phyloP scores from a whole-genome alignment of 2,888 invertebrate species.

The Apomyelois bistriatella region DNA sequence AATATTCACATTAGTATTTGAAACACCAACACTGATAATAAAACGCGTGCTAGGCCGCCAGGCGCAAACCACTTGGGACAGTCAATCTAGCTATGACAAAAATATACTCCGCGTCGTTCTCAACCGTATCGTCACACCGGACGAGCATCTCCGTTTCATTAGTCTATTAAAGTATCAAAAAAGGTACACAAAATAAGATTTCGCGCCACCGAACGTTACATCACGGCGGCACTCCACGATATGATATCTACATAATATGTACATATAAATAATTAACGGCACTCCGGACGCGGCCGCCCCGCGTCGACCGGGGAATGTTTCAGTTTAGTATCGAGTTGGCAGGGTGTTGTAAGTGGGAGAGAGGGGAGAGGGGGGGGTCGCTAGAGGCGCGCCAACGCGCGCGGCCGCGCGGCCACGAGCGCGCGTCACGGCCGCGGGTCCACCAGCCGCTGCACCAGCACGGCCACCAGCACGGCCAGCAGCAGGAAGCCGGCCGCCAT shows the following conservation, averaged over 20 bases:
- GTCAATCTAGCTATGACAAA: conserved; percentile 16
- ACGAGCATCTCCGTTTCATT: conserved; percentile 12
- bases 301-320: not conserved
- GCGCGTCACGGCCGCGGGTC: conserved; percentile 71
- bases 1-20: conserved; percentile 23
- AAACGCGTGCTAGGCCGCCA: conserved; percentile 26
- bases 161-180: conserved; percentile 14
- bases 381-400: conserved; percentile 59
- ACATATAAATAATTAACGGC: conserved; percentile 26
- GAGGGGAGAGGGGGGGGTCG: too few species aligned
- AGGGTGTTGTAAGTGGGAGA: too few species aligned
- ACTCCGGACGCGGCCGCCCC: conserved; percentile 9
- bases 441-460: conserved; percentile 79
- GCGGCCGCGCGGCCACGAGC: conserved; percentile 57
- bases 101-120: conserved; percentile 21
- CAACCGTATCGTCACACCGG: conserved; percentile 14
- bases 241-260: conserved; percentile 33
- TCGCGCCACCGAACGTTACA: conserved; percentile 13
- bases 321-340: conserved; percentile 11
- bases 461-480: conserved; percentile 81
- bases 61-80: conserved; percentile 16
- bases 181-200: conserved; percentile 21
- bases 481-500: conserved; percentile 81
- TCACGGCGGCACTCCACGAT: conserved; percentile 18
- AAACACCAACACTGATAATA: conserved; percentile 23